A percentile compares a stretch with the other conserved stretches of the same genome.
Conservation (phyloP, 1,140 invertebrate species). For the Harpegnathos saltator region DNA sequence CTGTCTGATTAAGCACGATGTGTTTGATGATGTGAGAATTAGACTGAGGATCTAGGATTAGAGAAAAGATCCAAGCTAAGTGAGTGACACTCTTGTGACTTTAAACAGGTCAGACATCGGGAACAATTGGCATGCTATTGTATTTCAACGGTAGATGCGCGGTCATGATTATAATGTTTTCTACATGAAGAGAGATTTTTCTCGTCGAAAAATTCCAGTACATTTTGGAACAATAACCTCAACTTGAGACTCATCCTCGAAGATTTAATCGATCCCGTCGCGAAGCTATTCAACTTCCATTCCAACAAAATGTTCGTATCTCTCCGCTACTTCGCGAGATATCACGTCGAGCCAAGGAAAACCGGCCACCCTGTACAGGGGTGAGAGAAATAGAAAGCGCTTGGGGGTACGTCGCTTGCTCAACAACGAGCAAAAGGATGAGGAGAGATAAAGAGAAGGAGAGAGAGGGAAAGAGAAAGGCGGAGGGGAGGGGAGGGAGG, state of each 20-base stretch:
- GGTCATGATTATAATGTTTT: too few species aligned
- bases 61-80: not conserved
- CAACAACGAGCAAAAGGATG: slow-evolving; percentile 12
- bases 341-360: slow-evolving; percentile 9
- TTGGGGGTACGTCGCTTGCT: slow-evolving; percentile 10
- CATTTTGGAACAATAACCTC: not conserved
- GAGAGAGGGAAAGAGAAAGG: not conserved
- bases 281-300: slow-evolving; percentile 9
- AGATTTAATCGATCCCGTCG: slow-evolving; percentile 14
- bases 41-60: not conserved
- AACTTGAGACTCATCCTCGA: slow-evolving; percentile 3
- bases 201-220: not conserved
- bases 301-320: slow-evolving; percentile 25
- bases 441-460: not conserved
- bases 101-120: not conserved
- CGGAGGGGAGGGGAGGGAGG: not conserved
- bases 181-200: too few species aligned
- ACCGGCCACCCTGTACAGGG: slow-evolving; percentile 7
- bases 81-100: not conserved
- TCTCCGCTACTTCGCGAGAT: slow-evolving; percentile 8
- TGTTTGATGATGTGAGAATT: not conserved
- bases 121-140: too few species aligned
- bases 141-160: too few species aligned
- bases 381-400: slow-evolving; percentile 34
- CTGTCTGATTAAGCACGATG: too few species aligned